A percentile compares a stretch with the other conserved stretches of the same genome.
Conservation (phyloP, 1,140 invertebrate species). For the Vanessa atalanta region DNA sequence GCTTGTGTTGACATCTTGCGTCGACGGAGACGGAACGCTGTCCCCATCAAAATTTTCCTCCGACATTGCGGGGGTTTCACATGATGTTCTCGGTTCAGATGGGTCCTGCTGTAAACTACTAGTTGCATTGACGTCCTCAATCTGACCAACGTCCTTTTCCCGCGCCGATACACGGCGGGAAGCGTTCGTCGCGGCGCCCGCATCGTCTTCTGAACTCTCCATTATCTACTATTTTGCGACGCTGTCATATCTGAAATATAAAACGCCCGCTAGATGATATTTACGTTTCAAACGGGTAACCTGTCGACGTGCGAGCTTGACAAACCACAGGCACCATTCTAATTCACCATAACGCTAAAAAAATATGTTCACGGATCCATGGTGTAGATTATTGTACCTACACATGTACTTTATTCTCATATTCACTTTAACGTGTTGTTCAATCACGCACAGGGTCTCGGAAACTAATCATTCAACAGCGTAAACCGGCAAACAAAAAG, state of each 20-base stretch:
- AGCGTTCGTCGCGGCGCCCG: constrained; percentile 76
- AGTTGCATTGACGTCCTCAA: constrained; percentile 73
- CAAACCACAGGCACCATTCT: constrained; percentile 80
- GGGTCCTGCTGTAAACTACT: constrained; percentile 63
- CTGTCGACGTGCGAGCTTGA: constrained; percentile 80
- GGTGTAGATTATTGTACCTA: constrained; percentile 76
- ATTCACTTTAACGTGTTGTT: constrained; percentile 75
- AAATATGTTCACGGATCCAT: constrained; percentile 75
- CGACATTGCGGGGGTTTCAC: constrained; percentile 70
- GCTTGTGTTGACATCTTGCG: constrained; percentile 74
- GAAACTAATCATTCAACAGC: constrained; percentile 76
- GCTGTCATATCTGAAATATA: constrained; percentile 80
- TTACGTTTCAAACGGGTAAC: constrained; percentile 79
- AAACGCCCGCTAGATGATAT: constrained; percentile 77
- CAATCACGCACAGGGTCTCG: constrained; percentile 66
- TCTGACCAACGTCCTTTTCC: constrained; percentile 75
- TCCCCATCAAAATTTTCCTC: constrained; percentile 76
- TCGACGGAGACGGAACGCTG: constrained; percentile 71
- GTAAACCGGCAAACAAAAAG: constrained; percentile 82
- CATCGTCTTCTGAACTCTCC: constrained; percentile 81
- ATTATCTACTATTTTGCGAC: constrained; percentile 80
- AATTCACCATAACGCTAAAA: constrained; percentile 80
- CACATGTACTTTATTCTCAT: constrained; percentile 81
- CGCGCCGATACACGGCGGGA: constrained; percentile 79
- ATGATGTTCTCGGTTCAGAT: constrained; percentile 59